Conservation (phyloP, 2,888 invertebrate genomes). For the Dolichopus griseipennis region DNA sequence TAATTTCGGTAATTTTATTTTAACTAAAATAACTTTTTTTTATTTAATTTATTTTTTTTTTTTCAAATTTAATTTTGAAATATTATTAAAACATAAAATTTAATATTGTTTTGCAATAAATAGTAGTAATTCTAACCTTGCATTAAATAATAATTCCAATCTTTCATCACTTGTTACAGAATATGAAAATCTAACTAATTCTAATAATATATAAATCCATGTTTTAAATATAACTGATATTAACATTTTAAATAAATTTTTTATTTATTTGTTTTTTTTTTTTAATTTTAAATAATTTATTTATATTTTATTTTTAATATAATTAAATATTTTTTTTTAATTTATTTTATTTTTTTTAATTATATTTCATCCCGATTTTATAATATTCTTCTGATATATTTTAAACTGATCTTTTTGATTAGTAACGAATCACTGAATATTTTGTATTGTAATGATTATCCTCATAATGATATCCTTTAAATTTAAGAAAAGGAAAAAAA, state of each 20-base stretch:
- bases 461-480: background rate
- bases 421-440: background rate
- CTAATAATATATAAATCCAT: slow-evolving; percentile 1
- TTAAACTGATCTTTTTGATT: background rate
- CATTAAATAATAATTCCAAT: slow-evolving; percentile 44
- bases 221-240: background rate
- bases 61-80: no score
- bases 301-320: background rate
- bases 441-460: background rate
- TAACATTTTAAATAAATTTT: background rate
- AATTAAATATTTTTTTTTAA: background rate
- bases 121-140: slow-evolving; percentile 38
- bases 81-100: no score
- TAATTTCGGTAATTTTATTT: no score
- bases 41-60: no score
- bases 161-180: slow-evolving; percentile 34
- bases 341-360: no score
- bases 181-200: background rate
- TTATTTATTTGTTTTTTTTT: background rate
- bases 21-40: no score
- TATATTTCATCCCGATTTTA: background rate
- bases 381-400: background rate
- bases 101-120: no score
- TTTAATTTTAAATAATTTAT: background rate
- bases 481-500: background rate